Evolutionary conservation across 2,888 invertebrate genomes (phyloP), one percentile per base, ranked within the genome.

Genomic region (Pammene fasciana): DNA sequence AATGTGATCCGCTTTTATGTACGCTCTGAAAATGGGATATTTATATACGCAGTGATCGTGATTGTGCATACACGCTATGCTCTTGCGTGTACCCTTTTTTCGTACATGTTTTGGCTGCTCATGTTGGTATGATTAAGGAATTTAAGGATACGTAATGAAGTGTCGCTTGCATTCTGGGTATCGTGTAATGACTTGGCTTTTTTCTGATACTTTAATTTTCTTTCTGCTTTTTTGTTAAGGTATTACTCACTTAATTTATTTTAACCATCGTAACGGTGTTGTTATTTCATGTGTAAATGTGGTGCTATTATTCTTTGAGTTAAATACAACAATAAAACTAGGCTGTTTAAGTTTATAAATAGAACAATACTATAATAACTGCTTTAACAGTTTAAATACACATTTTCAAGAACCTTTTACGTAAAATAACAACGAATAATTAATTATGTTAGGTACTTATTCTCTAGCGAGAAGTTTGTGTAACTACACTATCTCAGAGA

Each of bases 1-100:
- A 91, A 88, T 89, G 88, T 86, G 86, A 86, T 87, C 85, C 84
- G 79, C 84, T 86, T 89, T 88, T 89, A 87, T 88, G 87, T 86
- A 82, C 80, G 77, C 78, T 78, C 77, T 72, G 74, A 74, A 80
- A 82, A 81, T 83, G 76, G 83, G 79, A 79, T 80, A 79, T 80
- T 78, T 70, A 65, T 70, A 70, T 70, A 70, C 65, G 65, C 65
- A 60, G 52, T 38, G 54, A 70, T 70, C 70, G 60, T 48, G 70
- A 65, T 70, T 65, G 65, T 60, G 60, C 68, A 62, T 68, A 65
- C 64, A 59, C 45, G 68, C 68, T 59, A 43, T 65, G 64, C 46
- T 43, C 41, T 54, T 68, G 68, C 65, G 65, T 60, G 54, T 62
- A 62, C 62, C 36, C 41, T 62, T 52, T 56, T 38, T 57, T 62